Base-by-base conservation (phyloP, 2,888 invertebrate species). In the Dolichopus griseipennis region DNA sequence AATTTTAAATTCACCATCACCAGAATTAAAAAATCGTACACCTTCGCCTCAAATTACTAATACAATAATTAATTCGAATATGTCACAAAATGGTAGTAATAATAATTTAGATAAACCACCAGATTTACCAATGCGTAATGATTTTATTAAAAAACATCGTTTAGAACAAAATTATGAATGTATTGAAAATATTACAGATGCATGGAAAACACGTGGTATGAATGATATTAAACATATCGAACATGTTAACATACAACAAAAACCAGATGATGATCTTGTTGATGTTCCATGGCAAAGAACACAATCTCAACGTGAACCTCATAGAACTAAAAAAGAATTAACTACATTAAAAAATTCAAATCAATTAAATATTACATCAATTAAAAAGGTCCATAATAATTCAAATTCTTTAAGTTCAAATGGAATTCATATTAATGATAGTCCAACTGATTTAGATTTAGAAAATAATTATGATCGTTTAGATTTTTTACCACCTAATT, bases 201-300 rank as follows among this genome's bases (percentile, higher is more conserved):
- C 92, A 10, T 92, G 92, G 92, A 88, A 87, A 76, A 92, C 92
- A 1, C 83, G 91, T 70, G 92, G 92, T 1, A 84, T 91, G 22
- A 87, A 88, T 75, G 88, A 89, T 66, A 86, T 91, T 12, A 86
- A 87, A 71, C 92, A 92, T 75, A 87, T 86, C 0, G 92, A 92
- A 77, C 83, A 81, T 72, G 67, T 79, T 6, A 78, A 77, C 37
- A 75, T 77, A 22, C n/a, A n/a, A 61, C 15, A 22, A 63, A 52
- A 12, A 52, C 18, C 64, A 12, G 64, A 78, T 66, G 80, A 82
- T 65, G 81, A 83, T 61, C 75, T 80, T 37, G 75, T 75, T 61
- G 79, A 81, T 43, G 83, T 83, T 72, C 76, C 79, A 61, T 83
- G 84, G 80, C 81, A 82, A 62, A 76, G 81, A 65, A 75, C 78